Evolutionary conservation across 2,888 invertebrate genomes (phyloP).

Genomic region (Tachystola acroxantha): DNA sequence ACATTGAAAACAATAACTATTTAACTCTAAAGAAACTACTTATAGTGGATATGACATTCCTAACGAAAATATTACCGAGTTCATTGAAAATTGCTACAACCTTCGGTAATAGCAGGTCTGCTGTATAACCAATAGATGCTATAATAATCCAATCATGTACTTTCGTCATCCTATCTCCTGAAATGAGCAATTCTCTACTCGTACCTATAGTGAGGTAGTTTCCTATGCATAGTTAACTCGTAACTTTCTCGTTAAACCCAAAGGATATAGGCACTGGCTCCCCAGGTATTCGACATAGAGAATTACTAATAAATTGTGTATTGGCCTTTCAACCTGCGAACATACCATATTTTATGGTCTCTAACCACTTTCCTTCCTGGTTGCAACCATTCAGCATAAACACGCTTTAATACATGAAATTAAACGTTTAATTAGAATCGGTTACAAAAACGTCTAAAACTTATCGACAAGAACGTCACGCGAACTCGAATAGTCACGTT

Average conservation of each 20-base stretch:
- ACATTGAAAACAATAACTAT: too few relatives aligned
- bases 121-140: too few relatives aligned
- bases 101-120: too few relatives aligned
- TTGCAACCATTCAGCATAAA: constrained; percentile 5
- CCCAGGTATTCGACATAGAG: constrained; percentile 6
- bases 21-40: too few relatives aligned
- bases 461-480: constrained; percentile 26
- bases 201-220: neutral
- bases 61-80: too few relatives aligned
- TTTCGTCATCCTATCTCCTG: too few relatives aligned
- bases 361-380: constrained; percentile 9
- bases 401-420: neutral
- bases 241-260: constrained; percentile 1
- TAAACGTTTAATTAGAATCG: constrained; percentile 4
- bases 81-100: too few relatives aligned
- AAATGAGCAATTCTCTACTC: too few relatives aligned
- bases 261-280: constrained; percentile 2
- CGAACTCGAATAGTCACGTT: constrained; percentile 42
- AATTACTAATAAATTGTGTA: constrained; percentile 5
- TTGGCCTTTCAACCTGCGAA: constrained; percentile 4
- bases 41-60: too few relatives aligned
- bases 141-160: too few relatives aligned
- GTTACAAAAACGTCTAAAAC: constrained; percentile 3
- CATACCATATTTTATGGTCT: constrained; percentile 8
- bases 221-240: neutral